Conservation (phyloP, 2,888 invertebrate species). For the Caradrina kadenii region DNA sequence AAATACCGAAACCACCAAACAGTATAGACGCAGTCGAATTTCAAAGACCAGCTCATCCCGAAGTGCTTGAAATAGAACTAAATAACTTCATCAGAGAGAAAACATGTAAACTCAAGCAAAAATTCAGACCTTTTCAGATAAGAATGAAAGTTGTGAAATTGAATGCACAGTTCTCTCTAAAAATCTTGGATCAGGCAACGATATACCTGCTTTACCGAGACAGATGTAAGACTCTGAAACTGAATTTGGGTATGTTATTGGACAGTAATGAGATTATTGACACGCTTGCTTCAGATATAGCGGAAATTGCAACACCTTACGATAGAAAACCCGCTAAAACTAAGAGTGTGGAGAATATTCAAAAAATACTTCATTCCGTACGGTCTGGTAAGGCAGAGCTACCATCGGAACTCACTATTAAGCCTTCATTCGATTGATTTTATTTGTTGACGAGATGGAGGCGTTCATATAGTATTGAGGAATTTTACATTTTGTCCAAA, state of each 20-base stretch:
- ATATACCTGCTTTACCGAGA: conserved; percentile 74
- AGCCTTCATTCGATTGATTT: too few relatives aligned
- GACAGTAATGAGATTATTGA: conserved; percentile 81
- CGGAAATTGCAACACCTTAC: conserved; percentile 70
- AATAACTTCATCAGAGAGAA: conserved; percentile 72
- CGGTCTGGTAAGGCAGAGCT: conserved; percentile 23
- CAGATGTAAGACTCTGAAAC: conserved; percentile 65
- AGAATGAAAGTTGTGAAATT: conserved; percentile 75
- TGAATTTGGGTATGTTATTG: conserved; percentile 80
- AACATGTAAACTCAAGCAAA: conserved; percentile 64
- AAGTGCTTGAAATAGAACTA: conserved; percentile 73
- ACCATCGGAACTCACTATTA: too few relatives aligned
- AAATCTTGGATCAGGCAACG: conserved; percentile 74
- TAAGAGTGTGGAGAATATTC: conserved; percentile 64
- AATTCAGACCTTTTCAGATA: conserved; percentile 75
- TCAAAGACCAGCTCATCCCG: neutral
- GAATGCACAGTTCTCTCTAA: conserved; percentile 76
- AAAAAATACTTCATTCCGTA: conserved; percentile 52
- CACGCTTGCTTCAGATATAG: conserved; percentile 67
- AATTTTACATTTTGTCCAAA: too few relatives aligned
- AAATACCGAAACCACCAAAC: neutral
- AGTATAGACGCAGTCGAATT: neutral
- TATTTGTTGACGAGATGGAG: too few relatives aligned
- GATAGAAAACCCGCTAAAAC: conserved; percentile 62
- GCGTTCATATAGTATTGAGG: too few relatives aligned